Base-by-base conservation (phyloP, 1,140 invertebrate species). In the Mamestra configurata region DNA sequence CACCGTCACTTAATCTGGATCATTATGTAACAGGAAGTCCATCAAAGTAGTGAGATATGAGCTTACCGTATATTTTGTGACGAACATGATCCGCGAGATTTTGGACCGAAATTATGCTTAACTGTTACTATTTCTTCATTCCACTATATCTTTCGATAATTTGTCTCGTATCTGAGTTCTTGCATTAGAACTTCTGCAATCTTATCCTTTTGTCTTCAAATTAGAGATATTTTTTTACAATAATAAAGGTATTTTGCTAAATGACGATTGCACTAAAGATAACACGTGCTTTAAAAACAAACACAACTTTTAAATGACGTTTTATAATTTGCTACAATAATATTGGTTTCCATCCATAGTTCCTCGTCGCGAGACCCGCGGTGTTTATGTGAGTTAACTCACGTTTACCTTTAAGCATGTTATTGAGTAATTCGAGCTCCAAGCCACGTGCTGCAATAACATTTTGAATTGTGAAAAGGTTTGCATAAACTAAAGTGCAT, bases 341-440 rank as follows among this genome's bases (percentile, higher is more conserved):
- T 20, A 64, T 64, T 64, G 8, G 18, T 40, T 40, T 66, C 61
- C 35, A 43, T 66, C 61, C 35, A 43, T 66, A n/a, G 8, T 10
- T 13, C 18, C 35, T 20, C 35, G 18, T 20, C 61, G n/a, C 22
- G 13, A 20, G 10, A 40, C n/a, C 18, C 40, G 15, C 18, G 61
- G 5, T 22, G 61, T 66, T 13, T 20, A 66, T 66, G 61, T 66
- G 35, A 66, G 10, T 66, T 8, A 35, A 40, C 61, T 66, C 61
- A 66, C 61, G 35, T 66, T 66, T 66, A 40, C 35, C 35, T 66
- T 13, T 40, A 40, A 66, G 61, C n/a, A 40, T 66, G 35, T 66
- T 66, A 40, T 66, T 66, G 59, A 37, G 31, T 64, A 64, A 64
- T 64, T 64, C 59, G 59, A 37, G 8, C 11, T 40, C 1, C 8